Evolutionary conservation across 2,888 invertebrate species (phyloP), one percentile per base, ranked within the genome.

Genomic region (Diogma glabrata): DNA sequence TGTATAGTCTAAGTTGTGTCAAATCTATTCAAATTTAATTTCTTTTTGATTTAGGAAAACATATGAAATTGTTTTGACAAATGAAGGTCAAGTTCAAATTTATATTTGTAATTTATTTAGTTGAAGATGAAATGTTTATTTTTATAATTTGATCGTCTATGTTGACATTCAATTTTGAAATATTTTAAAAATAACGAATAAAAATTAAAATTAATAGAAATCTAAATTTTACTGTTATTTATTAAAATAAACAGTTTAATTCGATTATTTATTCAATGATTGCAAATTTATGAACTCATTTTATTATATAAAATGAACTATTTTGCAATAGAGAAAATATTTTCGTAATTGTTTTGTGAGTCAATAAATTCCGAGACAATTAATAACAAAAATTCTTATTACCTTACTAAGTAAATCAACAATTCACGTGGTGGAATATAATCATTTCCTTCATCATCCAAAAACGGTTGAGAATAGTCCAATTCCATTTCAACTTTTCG

Each of bases 341-440:
- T 33, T 30, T 8, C 30, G 22, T 5, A 14, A 16, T 28, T 14
- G 16, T 36, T 23, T 24, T 22, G 6, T 16, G 6, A 50, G 22
- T 17, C 14, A 22, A 50, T 20, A 14, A 17, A 38, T 33, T 17
- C 14, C 22, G 17, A 51, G 17, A 38, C 10, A 38, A 19, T 14
- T 47, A 46, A 17, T 10, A 48, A 48, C 16, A 12, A 19, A 46
- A 28, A 61, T n/a, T n/a, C n/a, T n/a, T n/a, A n/a, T 70, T 74
- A 81, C 81, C 81, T 78, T 63, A 80, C 79, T 59, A 81, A 72
- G 66, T 79, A 79, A 56, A 79, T 65, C 51, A 81, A 70, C 54
- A 81, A 64, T 55, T 80, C 76, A 58, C 75, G 77, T 24, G 80
- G 79, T 46, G 79, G 79, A 49, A 77, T 73, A 63, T 75, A 78